Evolutionary conservation across 2,113 vertebrate species (phyloP), one percentile per base, ranked within the genome.

Genomic region (Zootoca vivipara): DNA sequence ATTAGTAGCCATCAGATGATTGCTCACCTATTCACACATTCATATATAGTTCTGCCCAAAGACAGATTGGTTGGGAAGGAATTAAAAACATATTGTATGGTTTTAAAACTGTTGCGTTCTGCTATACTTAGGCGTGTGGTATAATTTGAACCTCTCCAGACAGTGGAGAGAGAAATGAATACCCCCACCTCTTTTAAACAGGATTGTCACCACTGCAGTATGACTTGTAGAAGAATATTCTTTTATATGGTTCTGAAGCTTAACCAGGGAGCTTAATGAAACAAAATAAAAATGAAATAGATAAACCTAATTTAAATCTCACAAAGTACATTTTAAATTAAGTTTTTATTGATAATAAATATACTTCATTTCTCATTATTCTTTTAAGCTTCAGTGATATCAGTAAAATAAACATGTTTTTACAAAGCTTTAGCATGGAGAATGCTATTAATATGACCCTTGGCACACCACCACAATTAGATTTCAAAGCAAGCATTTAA

Each of bases 391-490:
- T 92, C 92, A 94, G 90, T 89, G 89, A 88, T 93, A 96, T 95
- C 93, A 95, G 96, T 94, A 96, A 95, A 96, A 96, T 95, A 96
- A 97, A 96, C 93, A 96, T 96, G 95, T 96, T 97, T 88, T 97
- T 95, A 97, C 95, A 93, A 97, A 96, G 95, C 96, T 96, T 97
- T 97, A 97, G 96, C 97, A 98, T 98, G 98, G 98, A 97, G 96
- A 97, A 96, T 97, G 97, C 96, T 96, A 97, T 98, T 98, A 98
- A 99, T 98, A 97, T 98, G 98, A 99, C 98, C 98, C 98, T 95
- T 97, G 97, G 97, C 96, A 97, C 96, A 87, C 93, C 94, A 95
- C 91, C 95, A 97, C 98, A 98, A 98, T 99, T 98, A 98, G 98
- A 99, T 98, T 98, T 96, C 97, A 96, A 97, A 97, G 97, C 96